Evolutionary conservation across 2,888 invertebrate genomes (phyloP).

Genomic region (Pandemis corylana): DNA sequence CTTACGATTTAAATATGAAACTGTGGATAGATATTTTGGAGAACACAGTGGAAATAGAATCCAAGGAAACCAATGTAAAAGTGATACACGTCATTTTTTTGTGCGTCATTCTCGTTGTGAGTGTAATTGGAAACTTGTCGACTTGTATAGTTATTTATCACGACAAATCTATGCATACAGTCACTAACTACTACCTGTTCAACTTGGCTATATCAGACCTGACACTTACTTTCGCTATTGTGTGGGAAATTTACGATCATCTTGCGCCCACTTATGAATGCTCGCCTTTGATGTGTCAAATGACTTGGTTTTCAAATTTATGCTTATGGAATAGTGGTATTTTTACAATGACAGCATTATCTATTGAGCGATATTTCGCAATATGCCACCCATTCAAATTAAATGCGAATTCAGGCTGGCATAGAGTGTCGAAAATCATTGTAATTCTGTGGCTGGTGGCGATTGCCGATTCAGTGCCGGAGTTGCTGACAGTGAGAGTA

Average conservation of each 20-base stretch:
- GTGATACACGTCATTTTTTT: conserved; percentile 11
- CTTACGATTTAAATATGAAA: background rate
- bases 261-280: conserved; percentile 47
- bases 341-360: conserved; percentile 64
- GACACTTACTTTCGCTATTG: conserved; percentile 29
- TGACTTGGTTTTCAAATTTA: conserved; percentile 58
- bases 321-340: conserved; percentile 66
- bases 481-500: conserved; percentile 46
- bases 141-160: conserved; percentile 52
- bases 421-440: conserved; percentile 60
- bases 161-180: conserved; percentile 42
- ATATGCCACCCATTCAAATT: conserved; percentile 63
- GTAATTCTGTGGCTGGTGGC: conserved; percentile 49
- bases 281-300: conserved; percentile 46
- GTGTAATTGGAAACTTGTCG: conserved; percentile 49
- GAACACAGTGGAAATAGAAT: background rate
- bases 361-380: conserved; percentile 67
- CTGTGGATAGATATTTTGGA: background rate
- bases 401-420: conserved; percentile 56
- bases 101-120: conserved; percentile 31
- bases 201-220: conserved; percentile 43
- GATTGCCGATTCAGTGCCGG: conserved; percentile 50
- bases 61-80: background rate
- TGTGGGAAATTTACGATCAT: conserved; percentile 41
- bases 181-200: conserved; percentile 41